Percentiles rank a stretch among this genome's conserved stretches.
Evolutionary conservation across 2,888 invertebrate species (phyloP).

Genomic region (Drosophila paranaensis): DNA sequence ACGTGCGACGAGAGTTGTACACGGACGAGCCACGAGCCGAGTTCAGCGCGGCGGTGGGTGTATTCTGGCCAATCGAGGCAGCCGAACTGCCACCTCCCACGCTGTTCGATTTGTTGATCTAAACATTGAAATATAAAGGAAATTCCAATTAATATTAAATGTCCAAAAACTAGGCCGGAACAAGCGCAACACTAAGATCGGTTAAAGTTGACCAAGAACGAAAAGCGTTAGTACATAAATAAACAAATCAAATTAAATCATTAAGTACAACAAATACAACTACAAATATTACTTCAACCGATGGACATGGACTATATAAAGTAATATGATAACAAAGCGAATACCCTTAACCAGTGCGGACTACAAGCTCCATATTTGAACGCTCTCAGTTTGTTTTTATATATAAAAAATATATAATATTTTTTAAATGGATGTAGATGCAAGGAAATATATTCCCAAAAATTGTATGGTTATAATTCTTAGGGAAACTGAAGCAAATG

Average conservation of each 20-base stretch:
- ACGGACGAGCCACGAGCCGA: constrained; percentile 82
- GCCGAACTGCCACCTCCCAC: constrained; percentile 50
- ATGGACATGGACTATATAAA: constrained; percentile 13
- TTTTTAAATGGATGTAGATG: not conserved
- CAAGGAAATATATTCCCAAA: not conserved
- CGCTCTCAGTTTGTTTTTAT: not conserved
- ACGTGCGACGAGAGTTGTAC: constrained; percentile 83
- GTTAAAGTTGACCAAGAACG: constrained; percentile 36
- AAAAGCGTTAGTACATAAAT: constrained; percentile 64
- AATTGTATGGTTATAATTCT: not conserved
- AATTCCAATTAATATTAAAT: constrained; percentile 1
- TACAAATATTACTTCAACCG: constrained; percentile 39
- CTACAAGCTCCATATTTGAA: not conserved
- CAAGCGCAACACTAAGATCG: constrained; percentile 42
- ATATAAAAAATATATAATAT: not conserved
- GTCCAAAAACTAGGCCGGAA: not conserved
- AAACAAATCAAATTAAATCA: constrained; percentile 34
- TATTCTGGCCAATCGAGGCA: constrained; percentile 75
- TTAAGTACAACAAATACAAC: constrained; percentile 31
- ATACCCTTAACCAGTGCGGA: constrained; percentile 55
- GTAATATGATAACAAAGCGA: constrained; percentile 9
- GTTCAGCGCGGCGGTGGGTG: constrained; percentile 75
- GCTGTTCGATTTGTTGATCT: constrained; percentile 62
- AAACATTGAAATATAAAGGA: constrained; percentile 20
- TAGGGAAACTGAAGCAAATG: not conserved